Percentiles rank a stretch among this genome's conserved stretches.
These are phyloP conservation scores for Apocheima hispidaria DNA, from an alignment of 2,888 invertebrate species.

Conservation along the genomic window DNA sequence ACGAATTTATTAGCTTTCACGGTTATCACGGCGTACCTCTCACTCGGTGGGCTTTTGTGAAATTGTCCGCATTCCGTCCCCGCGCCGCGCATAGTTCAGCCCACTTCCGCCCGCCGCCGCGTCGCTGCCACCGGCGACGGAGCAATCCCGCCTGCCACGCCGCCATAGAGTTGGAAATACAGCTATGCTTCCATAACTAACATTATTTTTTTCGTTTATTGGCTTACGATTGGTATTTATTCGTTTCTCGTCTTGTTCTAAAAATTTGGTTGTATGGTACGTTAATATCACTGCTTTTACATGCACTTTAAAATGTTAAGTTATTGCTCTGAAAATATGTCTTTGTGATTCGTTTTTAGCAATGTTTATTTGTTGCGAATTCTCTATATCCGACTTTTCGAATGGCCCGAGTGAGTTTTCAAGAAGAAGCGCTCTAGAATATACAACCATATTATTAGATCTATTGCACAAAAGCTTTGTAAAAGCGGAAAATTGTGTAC, in stretches of 20 bases:
- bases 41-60: constrained; percentile 75
- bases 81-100: constrained; percentile 70
- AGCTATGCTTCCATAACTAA: constrained; percentile 58
- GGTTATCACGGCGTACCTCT: constrained; percentile 77
- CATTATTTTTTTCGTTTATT: constrained; percentile 56
- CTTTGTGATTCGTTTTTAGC: not conserved
- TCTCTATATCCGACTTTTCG: not conserved
- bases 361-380: not conserved
- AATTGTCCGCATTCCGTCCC: constrained; percentile 76
- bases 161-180: constrained; percentile 67
- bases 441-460: constrained; percentile 33
- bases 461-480: constrained; percentile 26
- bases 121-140: constrained; percentile 47
- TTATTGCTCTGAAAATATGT: not conserved
- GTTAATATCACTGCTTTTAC: constrained; percentile 16
- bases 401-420: not conserved
- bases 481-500: constrained; percentile 43
- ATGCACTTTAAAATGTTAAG: constrained; percentile 8
- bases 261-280: constrained; percentile 46
- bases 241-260: constrained; percentile 50
- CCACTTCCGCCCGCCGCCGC: constrained; percentile 65
- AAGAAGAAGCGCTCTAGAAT: not conserved
- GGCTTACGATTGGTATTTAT: constrained; percentile 56
- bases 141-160: constrained; percentile 27
- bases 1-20: constrained; percentile 78